phyloP scores from a whole-genome alignment of 2,113 vertebrate genomes.

The Carollia perspicillata region DNA sequence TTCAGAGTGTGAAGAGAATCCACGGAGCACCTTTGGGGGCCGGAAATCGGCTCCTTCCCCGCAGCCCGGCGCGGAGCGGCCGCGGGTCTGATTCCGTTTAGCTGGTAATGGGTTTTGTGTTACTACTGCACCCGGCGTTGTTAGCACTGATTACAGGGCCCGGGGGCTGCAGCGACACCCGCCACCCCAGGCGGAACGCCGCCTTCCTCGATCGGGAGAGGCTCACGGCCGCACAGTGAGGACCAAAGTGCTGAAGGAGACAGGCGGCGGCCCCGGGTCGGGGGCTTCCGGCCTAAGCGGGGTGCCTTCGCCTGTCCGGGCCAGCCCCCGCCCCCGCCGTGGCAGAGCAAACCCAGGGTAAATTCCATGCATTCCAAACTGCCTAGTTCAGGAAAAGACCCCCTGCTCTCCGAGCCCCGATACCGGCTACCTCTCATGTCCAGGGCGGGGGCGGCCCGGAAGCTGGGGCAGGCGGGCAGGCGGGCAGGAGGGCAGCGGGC shows the following conservation, averaged over 20 bases:
- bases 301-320: rapidly evolving
- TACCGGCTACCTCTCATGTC: rapidly evolving
- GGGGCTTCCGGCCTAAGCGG: slow-evolving; percentile 4
- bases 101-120: slow-evolving; percentile 76
- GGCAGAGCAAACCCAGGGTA: rapidly evolving
- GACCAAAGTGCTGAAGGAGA: slow-evolving; percentile 52
- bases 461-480: background rate
- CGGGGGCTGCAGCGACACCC: slow-evolving; percentile 75
- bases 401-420: rapidly evolving
- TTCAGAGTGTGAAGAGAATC: background rate
- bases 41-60: background rate
- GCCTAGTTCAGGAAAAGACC: no score
- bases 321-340: rapidly evolving
- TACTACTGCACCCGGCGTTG: slow-evolving; percentile 65
- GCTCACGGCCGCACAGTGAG: slow-evolving; percentile 55
- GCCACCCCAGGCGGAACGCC: slow-evolving; percentile 69
- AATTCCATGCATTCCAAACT: rapidly evolving
- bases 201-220: slow-evolving; percentile 54
- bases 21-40: background rate
- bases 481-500: no score
- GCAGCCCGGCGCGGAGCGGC: background rate
- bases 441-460: background rate
- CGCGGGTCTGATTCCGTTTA: slow-evolving; percentile 44
- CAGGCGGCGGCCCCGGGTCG: slow-evolving; percentile 50
- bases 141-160: slow-evolving; percentile 78